These are phyloP conservation scores for Felis catus DNA, from an alignment of 2,113 vertebrate species.

Conservation along the genomic window DNA sequence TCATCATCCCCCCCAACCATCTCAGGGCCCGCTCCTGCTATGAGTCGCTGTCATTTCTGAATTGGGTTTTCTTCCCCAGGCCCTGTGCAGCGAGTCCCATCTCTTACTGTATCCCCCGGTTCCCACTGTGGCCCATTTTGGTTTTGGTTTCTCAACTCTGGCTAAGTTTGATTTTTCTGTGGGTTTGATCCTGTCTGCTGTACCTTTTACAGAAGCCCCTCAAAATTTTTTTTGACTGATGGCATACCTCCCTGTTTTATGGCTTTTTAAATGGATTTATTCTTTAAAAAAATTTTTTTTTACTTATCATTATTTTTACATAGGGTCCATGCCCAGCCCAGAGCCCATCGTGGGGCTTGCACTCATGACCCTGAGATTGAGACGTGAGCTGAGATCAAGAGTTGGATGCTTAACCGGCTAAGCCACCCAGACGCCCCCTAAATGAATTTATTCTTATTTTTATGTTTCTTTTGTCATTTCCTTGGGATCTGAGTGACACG, in stretches of 20 bases:
- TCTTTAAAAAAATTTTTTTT: no score
- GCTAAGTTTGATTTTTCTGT: not conserved
- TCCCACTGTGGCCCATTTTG: not conserved
- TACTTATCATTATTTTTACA: no score
- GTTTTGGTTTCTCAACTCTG: not conserved
- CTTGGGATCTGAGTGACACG: not conserved
- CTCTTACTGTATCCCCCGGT: not conserved
- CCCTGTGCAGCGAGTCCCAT: not conserved
- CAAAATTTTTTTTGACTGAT: not conserved
- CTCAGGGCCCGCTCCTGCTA: not conserved
- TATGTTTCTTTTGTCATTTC: not conserved
- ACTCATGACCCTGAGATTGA: no score
- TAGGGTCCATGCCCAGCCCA: no score
- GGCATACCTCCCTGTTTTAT: not conserved
- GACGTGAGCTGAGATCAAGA: no score
- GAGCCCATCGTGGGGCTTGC: no score
- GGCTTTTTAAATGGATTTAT: not conserved
- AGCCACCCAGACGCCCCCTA: no score
- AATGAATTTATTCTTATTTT: not conserved
- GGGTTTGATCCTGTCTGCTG: not conserved
- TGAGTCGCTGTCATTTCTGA: not conserved
- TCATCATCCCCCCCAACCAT: no score
- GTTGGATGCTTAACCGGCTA: no score
- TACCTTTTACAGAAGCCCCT: constrained; percentile 29
- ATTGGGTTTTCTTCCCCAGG: not conserved